Base-by-base conservation (phyloP, 2,888 invertebrate genomes). In the Cryptus armator region DNA sequence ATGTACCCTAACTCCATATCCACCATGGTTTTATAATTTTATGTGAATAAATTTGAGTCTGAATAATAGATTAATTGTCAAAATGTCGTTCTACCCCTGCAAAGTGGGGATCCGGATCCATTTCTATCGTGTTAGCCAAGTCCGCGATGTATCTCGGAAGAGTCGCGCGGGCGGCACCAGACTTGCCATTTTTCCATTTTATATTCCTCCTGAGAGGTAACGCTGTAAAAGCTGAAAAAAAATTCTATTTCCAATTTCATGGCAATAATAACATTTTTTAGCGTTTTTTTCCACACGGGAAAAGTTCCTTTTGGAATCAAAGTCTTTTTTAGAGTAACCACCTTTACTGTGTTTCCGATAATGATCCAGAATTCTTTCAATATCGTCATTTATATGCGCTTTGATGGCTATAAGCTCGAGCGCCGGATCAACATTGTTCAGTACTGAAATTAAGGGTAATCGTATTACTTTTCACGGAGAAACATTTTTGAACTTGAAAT, bases 81-180 rank as follows among this genome's bases (percentile, higher is more conserved):
- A 76, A 71, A 59, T 70, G 12, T 62, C 53, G 37, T 56, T 62
- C 59, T 91, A 92, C 93, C 87, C 93, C 93, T 81, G 89, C 64
- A 83, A 93, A 93, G 86, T 91, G 81, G 56, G 92, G 91, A 90
- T 93, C 93, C 46, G 93, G 93, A 90, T 93, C 93, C 78, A 89
- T 85, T 14, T 93, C 92, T 24, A 92, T 84, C 48, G 91, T 81
- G 83, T 91, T 89, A 59, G 93, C 91, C 68, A 93, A 79, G 76
- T 91, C 90, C 78, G 92, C 92, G 9, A 92, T 46, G 84, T 90
- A 92, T 83, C 81, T 91, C 24, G 93, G 91, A 24, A 93, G 16
- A 14, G 77, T 86, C 12, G 89, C 86, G 53, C 48, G 71, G n/a
- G 64, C 32, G n/a, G 64, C 32, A 64, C 19, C 76, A 29, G 78